Base-by-base conservation (phyloP, 2,113 vertebrate species). In the Pituophis catenifer region DNA sequence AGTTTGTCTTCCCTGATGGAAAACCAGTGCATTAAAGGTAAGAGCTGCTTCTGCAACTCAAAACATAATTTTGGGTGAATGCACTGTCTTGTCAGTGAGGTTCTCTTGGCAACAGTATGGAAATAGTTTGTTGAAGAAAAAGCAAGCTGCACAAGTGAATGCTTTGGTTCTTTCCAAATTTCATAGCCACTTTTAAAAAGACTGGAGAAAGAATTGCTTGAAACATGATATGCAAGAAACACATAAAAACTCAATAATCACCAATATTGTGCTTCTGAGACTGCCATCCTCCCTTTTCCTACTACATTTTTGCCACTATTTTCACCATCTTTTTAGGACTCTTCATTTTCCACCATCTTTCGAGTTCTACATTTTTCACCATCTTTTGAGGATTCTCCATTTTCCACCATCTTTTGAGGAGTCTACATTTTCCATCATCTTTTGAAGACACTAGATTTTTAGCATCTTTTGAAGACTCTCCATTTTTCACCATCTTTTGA, bases 401-500 rank as follows among this genome's bases (percentile, higher is more conserved):
- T 53, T 53, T 53, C 12, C 57, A 7, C 57, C 57, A 58, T 58
- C 57, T 58, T 21, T 58, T 23, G 57, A 55, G 1, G 12, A 54
- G 38, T 57, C 0, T 89, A 89, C 93, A 95, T 53, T 33, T 91
- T 3, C 89, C 86, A 29, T 62, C 91, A 89, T 93, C 92, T 91
- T 91, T 50, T 5, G 50, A 87, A 75, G 21, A n/a, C 38, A 53
- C 52, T 11, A 53, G 9, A 12, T 53, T 53, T 53, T 53, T 21
- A 8, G 8, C 58, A 59, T 59, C 23, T 59, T 24, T 59, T 59
- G 58, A 57, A 4, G 17, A 21, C 54, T 58, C 0, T 89, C 89
- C 94, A 95, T 53, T 33, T 91, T 3, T 90, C 88, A n/a, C 62
- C 90, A 89, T 93, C 91, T 91, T 91, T 50, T 5, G 50, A 85